Evolutionary conservation across 2,797 vertebrate genomes (phyloP).

Genomic region (Petrocephalus sullivani): DNA sequence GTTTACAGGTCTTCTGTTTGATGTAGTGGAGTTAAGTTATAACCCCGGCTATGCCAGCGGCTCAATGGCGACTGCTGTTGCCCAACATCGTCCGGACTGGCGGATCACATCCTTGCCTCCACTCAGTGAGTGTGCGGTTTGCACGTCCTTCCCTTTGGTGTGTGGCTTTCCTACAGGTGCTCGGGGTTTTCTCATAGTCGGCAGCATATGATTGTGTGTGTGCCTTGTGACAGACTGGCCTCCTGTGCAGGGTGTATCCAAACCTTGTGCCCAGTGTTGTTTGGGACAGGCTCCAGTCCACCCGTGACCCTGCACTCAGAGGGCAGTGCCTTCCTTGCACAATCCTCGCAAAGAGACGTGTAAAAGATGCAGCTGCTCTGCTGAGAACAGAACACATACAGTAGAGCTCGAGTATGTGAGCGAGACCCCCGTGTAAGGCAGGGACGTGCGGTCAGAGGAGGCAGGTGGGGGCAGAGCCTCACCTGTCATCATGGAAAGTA

Average conservation of each 20-base stretch:
- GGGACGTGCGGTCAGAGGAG: too few species aligned
- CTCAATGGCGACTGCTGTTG: background rate
- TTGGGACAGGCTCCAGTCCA: too few species aligned
- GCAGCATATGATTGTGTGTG: background rate
- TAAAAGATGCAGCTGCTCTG: background rate
- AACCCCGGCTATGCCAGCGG: background rate
- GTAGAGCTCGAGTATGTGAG: too few species aligned
- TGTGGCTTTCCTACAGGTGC: too few species aligned
- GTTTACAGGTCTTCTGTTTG: constrained; percentile 24
- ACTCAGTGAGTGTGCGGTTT: too few species aligned
- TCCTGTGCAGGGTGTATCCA: background rate
- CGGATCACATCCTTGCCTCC: background rate
- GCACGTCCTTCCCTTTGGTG: too few species aligned
- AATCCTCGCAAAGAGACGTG: background rate
- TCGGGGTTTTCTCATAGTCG: background rate
- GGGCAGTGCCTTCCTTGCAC: background rate
- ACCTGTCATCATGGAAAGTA: too few species aligned
- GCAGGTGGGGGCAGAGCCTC: too few species aligned
- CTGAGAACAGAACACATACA: too few species aligned
- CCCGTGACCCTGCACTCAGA: background rate
- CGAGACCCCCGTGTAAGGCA: too few species aligned
- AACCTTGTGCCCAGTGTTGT: background rate
- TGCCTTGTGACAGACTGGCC: background rate
- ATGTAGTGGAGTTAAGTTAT: background rate
- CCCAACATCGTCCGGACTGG: background rate